Percentiles rank a stretch among this genome's conserved stretches.
Conservation (phyloP, 2,888 invertebrate genomes). For the Ethmia dodecea region DNA sequence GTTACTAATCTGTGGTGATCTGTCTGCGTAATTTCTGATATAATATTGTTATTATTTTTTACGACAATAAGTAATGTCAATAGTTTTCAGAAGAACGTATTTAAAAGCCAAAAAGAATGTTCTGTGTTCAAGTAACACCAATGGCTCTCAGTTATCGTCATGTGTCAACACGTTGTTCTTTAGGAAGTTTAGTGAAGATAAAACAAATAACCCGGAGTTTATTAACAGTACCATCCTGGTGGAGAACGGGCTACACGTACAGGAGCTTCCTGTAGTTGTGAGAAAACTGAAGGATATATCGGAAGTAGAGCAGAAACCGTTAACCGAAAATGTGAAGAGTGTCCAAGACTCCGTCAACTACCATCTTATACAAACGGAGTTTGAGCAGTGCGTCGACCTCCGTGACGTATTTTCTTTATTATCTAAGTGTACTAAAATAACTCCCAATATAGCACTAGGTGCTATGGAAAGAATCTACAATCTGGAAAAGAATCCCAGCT, state of each 20-base stretch:
- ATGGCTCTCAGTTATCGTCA: conserved; percentile 22
- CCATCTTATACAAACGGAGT: conserved; percentile 63
- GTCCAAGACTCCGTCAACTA: conserved; percentile 46
- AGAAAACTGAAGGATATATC: conserved; percentile 64
- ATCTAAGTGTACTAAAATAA: conserved; percentile 68
- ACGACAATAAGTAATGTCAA: conserved; percentile 34
- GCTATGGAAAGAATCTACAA: conserved; percentile 68
- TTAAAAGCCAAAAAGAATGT: conserved; percentile 46
- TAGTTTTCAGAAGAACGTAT: conserved; percentile 51
- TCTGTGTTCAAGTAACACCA: conserved; percentile 29
- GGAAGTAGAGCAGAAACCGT: conserved; percentile 36
- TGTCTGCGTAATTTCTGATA: conserved; percentile 8
- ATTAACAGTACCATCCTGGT: conserved; percentile 74
- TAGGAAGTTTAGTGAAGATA: conserved; percentile 49
- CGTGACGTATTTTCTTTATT: conserved; percentile 64
- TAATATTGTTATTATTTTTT: conserved; percentile 6
- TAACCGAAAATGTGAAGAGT: conserved; percentile 22
- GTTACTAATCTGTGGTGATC: no score
- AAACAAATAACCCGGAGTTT: conserved; percentile 44
- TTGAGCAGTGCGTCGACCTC: conserved; percentile 58
- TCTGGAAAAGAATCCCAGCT: conserved; percentile 47
- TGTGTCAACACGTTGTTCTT: conserved; percentile 18
- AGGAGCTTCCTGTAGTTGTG: conserved; percentile 82
- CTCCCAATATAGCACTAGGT: conserved; percentile 68
- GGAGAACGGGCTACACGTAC: conserved; percentile 82